Evolutionary conservation across 2,113 vertebrate species (phyloP).

Genomic region (Propithecus coquereli): DNA sequence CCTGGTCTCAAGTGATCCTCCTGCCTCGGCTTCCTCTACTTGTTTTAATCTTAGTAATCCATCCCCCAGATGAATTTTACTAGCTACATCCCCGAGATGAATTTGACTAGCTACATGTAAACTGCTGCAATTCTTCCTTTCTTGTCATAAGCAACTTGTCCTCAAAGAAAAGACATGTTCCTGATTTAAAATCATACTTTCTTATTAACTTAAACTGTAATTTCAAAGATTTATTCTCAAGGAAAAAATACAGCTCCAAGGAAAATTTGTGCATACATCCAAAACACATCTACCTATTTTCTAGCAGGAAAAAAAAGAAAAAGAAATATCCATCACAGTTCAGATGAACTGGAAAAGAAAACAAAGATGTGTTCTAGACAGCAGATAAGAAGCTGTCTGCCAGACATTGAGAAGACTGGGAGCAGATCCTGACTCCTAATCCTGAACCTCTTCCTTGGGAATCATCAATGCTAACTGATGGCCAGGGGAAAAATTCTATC

Average conservation of each 20-base stretch:
- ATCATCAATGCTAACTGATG: not conserved
- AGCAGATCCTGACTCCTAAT: not conserved
- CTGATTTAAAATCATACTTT: constrained; percentile 38
- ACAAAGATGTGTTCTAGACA: not conserved
- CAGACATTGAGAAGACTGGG: not conserved
- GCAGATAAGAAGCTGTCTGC: not conserved
- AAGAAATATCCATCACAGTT: not conserved
- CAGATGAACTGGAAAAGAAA: not conserved
- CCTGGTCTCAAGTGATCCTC: too few relatives aligned
- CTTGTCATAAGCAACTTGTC: not conserved
- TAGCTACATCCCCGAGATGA: not conserved
- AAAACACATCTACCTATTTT: not conserved
- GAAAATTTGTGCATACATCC: not conserved
- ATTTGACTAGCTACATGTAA: not conserved
- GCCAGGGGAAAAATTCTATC: not conserved
- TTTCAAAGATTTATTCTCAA: constrained; percentile 39
- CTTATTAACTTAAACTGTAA: not conserved
- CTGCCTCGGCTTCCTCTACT: too few relatives aligned
- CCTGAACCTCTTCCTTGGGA: not conserved
- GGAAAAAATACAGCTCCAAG: not conserved
- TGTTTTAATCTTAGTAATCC: not conserved
- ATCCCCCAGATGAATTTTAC: not conserved
- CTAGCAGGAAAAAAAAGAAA: not conserved
- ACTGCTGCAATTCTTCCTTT: not conserved
- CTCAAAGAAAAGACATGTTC: constrained; percentile 28